A percentile compares a stretch with the other conserved stretches of the same genome.
Conservation (phyloP, 2,888 invertebrate species). For the Eurois occulta region DNA sequence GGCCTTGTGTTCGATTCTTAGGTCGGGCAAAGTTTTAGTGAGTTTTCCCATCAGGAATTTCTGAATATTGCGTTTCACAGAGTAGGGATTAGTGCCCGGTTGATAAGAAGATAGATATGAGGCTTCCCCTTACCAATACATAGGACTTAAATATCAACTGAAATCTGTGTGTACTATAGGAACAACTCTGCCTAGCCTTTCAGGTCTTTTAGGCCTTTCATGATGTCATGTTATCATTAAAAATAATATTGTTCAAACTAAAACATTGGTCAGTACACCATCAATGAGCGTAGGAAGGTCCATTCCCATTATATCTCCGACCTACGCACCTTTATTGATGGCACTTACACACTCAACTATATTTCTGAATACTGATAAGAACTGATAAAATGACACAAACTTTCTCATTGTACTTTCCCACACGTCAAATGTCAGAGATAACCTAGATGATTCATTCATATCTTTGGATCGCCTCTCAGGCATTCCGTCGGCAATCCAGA, state of each 20-base stretch:
- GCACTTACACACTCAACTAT: conserved; percentile 1
- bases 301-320: conserved; percentile 14
- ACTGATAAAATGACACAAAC: conserved; percentile 43
- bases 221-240: neutral
- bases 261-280: neutral
- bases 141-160: too few relatives aligned
- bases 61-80: neutral
- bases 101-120: neutral
- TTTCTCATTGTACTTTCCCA: conserved; percentile 53
- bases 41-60: neutral
- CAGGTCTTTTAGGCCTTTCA: neutral
- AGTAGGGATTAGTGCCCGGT: neutral
- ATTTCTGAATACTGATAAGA: conserved; percentile 31
- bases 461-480: conserved; percentile 8
- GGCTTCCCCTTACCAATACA: too few relatives aligned
- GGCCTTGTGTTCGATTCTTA: neutral
- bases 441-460: conserved; percentile 22
- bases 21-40: neutral
- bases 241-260: neutral
- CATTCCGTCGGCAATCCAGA: neutral
- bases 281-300: neutral
- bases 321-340: conserved; percentile 28
- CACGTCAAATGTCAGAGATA: conserved; percentile 42
- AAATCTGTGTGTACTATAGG: neutral
- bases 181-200: neutral